These are phyloP conservation scores for Sigmodon hispidus DNA, from an alignment of 2,113 vertebrate species.

Conservation along the genomic window DNA sequence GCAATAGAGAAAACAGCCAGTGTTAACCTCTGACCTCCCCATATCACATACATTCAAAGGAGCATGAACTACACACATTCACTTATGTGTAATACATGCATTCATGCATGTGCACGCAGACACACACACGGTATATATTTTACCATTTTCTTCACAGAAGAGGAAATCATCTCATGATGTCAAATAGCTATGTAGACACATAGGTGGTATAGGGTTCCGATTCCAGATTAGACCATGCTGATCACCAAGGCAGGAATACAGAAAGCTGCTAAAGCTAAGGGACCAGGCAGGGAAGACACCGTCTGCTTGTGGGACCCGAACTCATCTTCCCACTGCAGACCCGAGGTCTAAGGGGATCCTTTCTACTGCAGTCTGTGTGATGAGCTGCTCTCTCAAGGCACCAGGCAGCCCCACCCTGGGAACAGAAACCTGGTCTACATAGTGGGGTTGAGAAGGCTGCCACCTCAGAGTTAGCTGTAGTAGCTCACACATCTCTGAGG, in stretches of 20 bases:
- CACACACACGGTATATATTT: not conserved
- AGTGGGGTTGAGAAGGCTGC: not conserved
- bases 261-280: not conserved
- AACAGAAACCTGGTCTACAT: not conserved
- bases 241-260: not conserved
- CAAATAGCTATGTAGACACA: not conserved
- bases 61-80: not conserved
- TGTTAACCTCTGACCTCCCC: not conserved
- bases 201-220: not conserved
- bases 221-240: not conserved
- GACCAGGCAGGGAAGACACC: accelerated
- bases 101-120: not conserved
- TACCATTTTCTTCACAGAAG: not conserved
- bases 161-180: not conserved
- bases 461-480: not conserved
- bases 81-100: not conserved
- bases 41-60: not conserved
- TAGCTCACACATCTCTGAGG: not conserved
- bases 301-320: too few species aligned
- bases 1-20: not conserved
- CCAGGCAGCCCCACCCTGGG: not conserved
- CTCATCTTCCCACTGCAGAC: not conserved
- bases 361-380: not conserved
- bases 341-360: not conserved
- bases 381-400: not conserved